Conservation (phyloP, 2,888 invertebrate species). For the Pediacus dermestoides region DNA sequence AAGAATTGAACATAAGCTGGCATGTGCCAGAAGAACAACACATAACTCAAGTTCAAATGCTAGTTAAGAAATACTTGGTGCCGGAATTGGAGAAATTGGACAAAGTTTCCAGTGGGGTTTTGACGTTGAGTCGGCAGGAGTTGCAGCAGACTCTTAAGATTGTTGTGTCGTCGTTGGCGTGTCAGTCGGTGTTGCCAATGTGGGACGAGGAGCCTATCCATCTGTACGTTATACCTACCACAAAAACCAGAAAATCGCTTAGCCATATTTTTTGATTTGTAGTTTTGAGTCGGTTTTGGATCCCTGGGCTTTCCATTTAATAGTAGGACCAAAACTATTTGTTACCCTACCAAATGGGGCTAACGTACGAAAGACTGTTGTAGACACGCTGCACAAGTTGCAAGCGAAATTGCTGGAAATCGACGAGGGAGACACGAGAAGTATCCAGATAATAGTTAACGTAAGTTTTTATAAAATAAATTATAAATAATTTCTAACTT, state of each 20-base stretch:
- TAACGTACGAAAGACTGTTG: constrained; percentile 65
- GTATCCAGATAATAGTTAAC: constrained; percentile 52
- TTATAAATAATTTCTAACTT: constrained; percentile 5
- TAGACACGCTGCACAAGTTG: constrained; percentile 58
- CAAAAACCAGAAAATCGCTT: too few relatives aligned
- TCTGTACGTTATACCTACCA: constrained; percentile 51
- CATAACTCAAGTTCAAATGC: constrained; percentile 60
- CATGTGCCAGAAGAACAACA: constrained; percentile 72
- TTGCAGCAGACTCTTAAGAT: constrained; percentile 66
- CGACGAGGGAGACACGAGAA: constrained; percentile 77
- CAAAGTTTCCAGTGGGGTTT: constrained; percentile 54
- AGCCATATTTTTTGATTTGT: constrained; percentile 30
- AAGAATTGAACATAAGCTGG: constrained; percentile 69
- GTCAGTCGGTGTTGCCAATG: constrained; percentile 64
- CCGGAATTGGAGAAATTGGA: constrained; percentile 61
- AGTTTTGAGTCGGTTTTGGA: constrained; percentile 60
- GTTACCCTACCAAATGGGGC: constrained; percentile 60
- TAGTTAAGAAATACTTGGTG: constrained; percentile 64
- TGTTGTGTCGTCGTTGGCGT: constrained; percentile 63
- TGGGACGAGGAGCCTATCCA: constrained; percentile 60
- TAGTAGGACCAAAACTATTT: constrained; percentile 46
- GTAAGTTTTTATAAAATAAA: constrained; percentile 34
- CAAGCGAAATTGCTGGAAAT: constrained; percentile 63
- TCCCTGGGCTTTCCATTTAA: constrained; percentile 53
- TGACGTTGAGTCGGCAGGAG: constrained; percentile 61